Evolutionary conservation across 2,113 vertebrate species (phyloP), one percentile per base, ranked within the genome.

Genomic region (Mola mola): DNA sequence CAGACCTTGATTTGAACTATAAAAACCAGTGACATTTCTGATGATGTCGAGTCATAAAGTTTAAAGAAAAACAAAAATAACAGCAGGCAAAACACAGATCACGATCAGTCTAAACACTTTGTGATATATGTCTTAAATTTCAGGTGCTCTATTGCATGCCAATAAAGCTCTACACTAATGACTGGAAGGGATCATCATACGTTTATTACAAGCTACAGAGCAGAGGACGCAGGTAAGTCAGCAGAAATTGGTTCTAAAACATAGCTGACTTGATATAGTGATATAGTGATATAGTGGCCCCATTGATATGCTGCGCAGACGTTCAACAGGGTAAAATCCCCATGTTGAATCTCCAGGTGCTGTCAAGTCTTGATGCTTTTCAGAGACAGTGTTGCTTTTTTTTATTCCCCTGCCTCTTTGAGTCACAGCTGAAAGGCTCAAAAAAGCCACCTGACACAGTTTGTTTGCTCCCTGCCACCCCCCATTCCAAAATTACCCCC

Each of bases 191-290:
- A 89, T 50, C 47, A 44, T 34, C 82, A 52, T 55, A 49, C 38
- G 0, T 83, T 92, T 44, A 50, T 76, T 70, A 85, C 85, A 52
- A 72, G 43, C 63, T 67, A 38, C 46, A 88, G 82, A 77, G 80
- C 59, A 24, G 75, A 79, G 66, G 87, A 77, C 66, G 66, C 48
- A 76, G 93, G 94, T 96, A 92, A 65, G 83, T 71, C 41, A 36
- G 20, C 56, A 44, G 26, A 50, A 66, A 68, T 12, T 41, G 6
- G 6, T 16, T 37, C 19, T 72, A 25, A 71, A 38, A 62, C 44
- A 19, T 20, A 33, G 15, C 50, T 66, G 22, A 63, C 51, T 55
- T 37, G n/a, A n/a, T n/a, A n/a, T n/a, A n/a, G n/a, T n/a, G n/a
- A n/a, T n/a, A n/a, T n/a, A n/a, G 40, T 75, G 37, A 71, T 24